Evolutionary conservation across 2,888 invertebrate species (phyloP).

Genomic region (Marasmarcha lunaedactyla): DNA sequence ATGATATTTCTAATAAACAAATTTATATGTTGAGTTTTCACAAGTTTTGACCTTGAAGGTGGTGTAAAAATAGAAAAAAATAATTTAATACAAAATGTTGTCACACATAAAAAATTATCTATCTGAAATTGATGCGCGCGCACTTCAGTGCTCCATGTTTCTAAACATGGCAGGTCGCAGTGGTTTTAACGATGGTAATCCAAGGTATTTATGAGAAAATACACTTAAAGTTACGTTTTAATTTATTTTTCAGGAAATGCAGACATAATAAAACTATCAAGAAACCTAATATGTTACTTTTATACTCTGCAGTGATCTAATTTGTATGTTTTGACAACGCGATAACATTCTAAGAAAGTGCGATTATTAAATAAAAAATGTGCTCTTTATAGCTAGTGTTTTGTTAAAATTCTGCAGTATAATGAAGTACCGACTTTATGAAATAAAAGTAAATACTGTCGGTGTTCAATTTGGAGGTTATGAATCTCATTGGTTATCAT

Average conservation of each 20-base stretch:
- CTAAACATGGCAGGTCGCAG: constrained; percentile 92
- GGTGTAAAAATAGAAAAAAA: too few species aligned
- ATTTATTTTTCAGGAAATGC: not conserved
- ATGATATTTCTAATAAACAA: too few species aligned
- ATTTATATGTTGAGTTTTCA: too few species aligned
- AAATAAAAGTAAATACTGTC: constrained; percentile 8
- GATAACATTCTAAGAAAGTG: constrained; percentile 55
- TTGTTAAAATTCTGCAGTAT: constrained; percentile 10
- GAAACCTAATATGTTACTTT: too few species aligned
- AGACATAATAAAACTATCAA: too few species aligned
- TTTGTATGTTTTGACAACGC: constrained; percentile 37
- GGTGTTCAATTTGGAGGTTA: constrained; percentile 45
- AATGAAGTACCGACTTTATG: not conserved
- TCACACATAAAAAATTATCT: too few species aligned
- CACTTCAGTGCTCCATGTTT: constrained; percentile 64
- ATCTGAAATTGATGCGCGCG: constrained; percentile 39
- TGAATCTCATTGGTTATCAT: constrained; percentile 59
- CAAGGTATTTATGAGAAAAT: constrained; percentile 73
- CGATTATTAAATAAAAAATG: constrained; percentile 27
- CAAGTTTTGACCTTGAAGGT: too few species aligned
- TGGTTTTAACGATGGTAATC: constrained; percentile 84
- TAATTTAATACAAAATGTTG: too few species aligned
- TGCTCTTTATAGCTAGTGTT: constrained; percentile 16
- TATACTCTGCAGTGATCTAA: constrained; percentile 7
- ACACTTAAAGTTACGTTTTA: constrained; percentile 8